Percentiles rank a stretch among this genome's conserved stretches.
Evolutionary conservation across 2,113 vertebrate species (phyloP).

Genomic region (Hydrolagus affinis): DNA sequence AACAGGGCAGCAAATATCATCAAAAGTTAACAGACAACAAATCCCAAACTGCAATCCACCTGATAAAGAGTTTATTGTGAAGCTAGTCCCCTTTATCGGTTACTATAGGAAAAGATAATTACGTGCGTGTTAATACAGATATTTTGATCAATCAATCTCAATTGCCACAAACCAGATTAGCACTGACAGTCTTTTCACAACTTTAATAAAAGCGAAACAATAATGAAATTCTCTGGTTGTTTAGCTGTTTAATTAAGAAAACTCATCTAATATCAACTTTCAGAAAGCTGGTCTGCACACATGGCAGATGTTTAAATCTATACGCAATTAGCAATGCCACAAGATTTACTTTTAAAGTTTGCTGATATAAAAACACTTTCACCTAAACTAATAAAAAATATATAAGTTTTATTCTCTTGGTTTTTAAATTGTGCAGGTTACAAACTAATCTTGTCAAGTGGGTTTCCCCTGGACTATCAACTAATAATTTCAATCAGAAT

Average conservation of each 20-base stretch:
- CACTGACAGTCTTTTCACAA: conserved; percentile 23
- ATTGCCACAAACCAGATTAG: conserved; percentile 26
- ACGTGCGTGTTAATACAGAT: neutral
- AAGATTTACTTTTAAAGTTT: conserved; percentile 8
- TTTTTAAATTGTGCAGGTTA: neutral
- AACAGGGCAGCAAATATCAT: neutral
- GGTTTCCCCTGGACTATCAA: neutral
- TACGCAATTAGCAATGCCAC: neutral
- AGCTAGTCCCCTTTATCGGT: neutral
- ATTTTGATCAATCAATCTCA: conserved; percentile 16
- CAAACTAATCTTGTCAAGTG: conserved; percentile 7
- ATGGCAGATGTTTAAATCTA: neutral
- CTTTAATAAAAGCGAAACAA: conserved; percentile 23
- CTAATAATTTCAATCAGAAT: neutral
- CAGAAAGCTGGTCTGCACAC: neutral
- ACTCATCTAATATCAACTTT: conserved; percentile 21
- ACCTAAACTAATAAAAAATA: neutral
- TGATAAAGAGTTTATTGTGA: conserved; percentile 4
- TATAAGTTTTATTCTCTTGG: neutral
- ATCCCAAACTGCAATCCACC: neutral
- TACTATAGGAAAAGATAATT: conserved; percentile 3
- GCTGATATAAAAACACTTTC: neutral
- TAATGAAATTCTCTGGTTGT: conserved; percentile 20
- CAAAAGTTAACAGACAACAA: neutral
- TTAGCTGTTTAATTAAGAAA: conserved; percentile 22